phyloP scores from a whole-genome alignment of 1,140 invertebrate genomes.

The Eupristina koningsbergeri region DNA sequence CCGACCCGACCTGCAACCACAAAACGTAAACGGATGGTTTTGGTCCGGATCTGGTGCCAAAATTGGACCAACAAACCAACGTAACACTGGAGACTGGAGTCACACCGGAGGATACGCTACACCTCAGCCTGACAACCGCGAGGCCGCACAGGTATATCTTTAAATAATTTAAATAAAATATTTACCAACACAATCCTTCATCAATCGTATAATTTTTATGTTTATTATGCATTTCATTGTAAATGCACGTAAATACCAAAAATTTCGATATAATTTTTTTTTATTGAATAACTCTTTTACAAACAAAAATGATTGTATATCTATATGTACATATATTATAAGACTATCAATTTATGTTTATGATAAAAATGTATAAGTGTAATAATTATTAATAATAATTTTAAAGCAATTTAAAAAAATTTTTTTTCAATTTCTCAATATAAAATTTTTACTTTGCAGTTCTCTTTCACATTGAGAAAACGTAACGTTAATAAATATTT shows the following conservation, averaged over 20 bases:
- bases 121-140: constrained; percentile 90
- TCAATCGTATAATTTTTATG: constrained; percentile 7
- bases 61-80: constrained; percentile 88
- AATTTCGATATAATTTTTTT: too few species aligned
- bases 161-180: not conserved
- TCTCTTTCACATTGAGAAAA: too few species aligned
- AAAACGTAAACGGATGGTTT: constrained; percentile 93
- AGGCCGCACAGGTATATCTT: constrained; percentile 83
- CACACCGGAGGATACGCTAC: constrained; percentile 88
- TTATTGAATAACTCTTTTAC: not conserved
- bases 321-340: too few species aligned
- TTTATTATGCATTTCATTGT: not conserved
- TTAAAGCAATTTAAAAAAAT: too few species aligned
- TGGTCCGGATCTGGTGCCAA: constrained; percentile 93
- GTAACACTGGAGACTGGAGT: constrained; percentile 91
- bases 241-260: too few species aligned
- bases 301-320: not conserved
- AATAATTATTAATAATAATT: too few species aligned
- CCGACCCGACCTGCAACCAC: constrained; percentile 87
- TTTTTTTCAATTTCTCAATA: too few species aligned
- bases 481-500: too few species aligned
- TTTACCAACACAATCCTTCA: constrained; percentile 48
- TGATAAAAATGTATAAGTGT: too few species aligned
- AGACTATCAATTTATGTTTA: too few species aligned
- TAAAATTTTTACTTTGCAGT: too few species aligned